Evolutionary conservation across 2,797 vertebrate species (phyloP).

Genomic region (Simalia tracyae): DNA sequence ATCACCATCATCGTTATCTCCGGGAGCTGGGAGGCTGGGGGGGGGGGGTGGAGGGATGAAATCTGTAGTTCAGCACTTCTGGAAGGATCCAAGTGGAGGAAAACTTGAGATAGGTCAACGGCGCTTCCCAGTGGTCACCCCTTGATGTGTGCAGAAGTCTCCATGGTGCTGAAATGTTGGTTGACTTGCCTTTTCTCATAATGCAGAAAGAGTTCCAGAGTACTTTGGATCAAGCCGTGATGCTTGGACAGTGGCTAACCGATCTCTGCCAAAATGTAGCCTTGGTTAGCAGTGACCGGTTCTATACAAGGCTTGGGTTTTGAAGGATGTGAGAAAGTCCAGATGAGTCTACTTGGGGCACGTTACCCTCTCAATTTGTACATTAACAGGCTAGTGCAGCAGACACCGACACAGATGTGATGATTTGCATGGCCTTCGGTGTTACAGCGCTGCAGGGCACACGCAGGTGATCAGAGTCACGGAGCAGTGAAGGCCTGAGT

Average conservation of each 20-base stretch:
- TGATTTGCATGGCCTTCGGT: too few species aligned
- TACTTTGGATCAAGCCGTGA: neutral
- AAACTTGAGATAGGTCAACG: too few species aligned
- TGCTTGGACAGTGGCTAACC: neutral
- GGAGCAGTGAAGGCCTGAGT: neutral
- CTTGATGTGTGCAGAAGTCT: neutral
- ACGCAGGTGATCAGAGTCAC: too few species aligned
- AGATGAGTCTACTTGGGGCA: neutral
- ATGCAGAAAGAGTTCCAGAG: neutral
- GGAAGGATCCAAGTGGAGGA: too few species aligned
- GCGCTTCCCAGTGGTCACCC: too few species aligned
- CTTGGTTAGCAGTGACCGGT: neutral
- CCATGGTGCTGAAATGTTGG: neutral
- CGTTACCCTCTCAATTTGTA: neutral
- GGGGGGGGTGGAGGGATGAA: too few species aligned
- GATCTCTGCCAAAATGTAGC: neutral
- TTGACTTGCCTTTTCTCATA: neutral
- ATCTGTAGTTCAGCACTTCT: too few species aligned
- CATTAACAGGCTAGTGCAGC: neutral
- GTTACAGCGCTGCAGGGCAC: neutral
- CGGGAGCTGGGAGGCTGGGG: too few species aligned
- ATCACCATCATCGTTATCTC: neutral
- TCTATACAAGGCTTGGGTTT: too few species aligned
- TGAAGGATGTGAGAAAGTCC: neutral
- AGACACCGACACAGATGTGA: neutral